Evolutionary conservation across 2,113 vertebrate species (phyloP).

Genomic region (Puma concolor): DNA sequence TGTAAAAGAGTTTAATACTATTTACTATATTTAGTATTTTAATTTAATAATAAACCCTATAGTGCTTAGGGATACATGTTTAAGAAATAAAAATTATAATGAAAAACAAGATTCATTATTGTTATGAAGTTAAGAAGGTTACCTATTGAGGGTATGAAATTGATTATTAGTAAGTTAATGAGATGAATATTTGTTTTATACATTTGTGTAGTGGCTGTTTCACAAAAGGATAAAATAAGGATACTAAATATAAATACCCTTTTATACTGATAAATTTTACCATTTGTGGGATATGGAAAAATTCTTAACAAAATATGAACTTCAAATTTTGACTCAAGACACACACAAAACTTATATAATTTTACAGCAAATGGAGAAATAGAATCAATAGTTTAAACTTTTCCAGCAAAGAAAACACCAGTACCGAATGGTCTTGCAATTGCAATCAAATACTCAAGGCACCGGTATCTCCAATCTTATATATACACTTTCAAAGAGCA

Average conservation of each 20-base stretch:
- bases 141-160: not conserved
- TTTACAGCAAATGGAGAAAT: not conserved
- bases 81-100: conserved; percentile 48
- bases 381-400: conserved; percentile 35
- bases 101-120: conserved; percentile 32
- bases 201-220: not conserved
- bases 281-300: not conserved
- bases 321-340: not conserved
- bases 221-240: not conserved
- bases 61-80: not conserved
- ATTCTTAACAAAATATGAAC: not conserved
- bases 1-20: conserved; percentile 20
- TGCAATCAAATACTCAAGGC: not conserved
- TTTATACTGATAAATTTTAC: not conserved
- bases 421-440: not conserved
- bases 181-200: conserved; percentile 42
- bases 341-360: not conserved
- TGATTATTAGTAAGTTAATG: conserved; percentile 51
- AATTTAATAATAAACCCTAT: not conserved
- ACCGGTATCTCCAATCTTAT: not conserved
- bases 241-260: conserved; percentile 35
- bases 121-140: not conserved
- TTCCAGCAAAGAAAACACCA: not conserved
- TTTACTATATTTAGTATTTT: conserved; percentile 25
- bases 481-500: not conserved